phyloP scores from a whole-genome alignment of 1,140 invertebrate genomes.

The Bombus waltoni region DNA sequence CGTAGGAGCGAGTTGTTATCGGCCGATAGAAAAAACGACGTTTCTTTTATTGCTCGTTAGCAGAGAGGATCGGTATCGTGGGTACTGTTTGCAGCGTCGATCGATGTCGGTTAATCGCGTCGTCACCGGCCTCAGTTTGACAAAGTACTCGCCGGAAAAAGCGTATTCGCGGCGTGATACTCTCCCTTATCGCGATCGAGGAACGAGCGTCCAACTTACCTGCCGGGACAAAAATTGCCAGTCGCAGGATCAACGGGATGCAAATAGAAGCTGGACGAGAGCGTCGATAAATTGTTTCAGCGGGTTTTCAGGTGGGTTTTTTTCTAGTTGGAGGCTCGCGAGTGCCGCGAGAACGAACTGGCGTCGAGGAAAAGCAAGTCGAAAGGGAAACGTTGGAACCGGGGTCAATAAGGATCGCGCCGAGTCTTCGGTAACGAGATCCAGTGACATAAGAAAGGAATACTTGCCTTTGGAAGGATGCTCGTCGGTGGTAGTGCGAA shows the following conservation, averaged over 20 bases:
- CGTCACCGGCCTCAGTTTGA: background rate
- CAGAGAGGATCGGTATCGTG: background rate
- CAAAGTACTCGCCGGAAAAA: constrained; percentile 4
- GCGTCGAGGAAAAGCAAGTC: background rate
- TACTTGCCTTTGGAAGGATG: background rate
- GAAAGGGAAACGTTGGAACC: background rate
- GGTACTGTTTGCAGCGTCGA: background rate
- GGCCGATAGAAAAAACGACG: background rate
- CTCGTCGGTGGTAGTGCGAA: background rate
- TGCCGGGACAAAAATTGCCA: background rate
- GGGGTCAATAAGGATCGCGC: background rate
- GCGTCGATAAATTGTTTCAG: constrained; percentile 5
- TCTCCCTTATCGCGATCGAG: too few relatives aligned
- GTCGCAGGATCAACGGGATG: constrained; percentile 5
- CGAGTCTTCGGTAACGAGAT: background rate
- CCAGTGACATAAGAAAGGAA: background rate
- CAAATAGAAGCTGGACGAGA: constrained; percentile 18
- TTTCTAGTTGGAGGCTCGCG: too few relatives aligned
- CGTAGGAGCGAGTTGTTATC: background rate
- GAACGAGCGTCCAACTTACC: background rate
- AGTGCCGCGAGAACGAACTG: background rate
- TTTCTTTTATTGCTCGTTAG: background rate
- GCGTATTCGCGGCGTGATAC: background rate
- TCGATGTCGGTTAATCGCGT: constrained; percentile 22
- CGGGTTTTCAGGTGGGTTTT: background rate